Conservation (phyloP, 1,140 invertebrate genomes). For the Steinernema feltiae region DNA sequence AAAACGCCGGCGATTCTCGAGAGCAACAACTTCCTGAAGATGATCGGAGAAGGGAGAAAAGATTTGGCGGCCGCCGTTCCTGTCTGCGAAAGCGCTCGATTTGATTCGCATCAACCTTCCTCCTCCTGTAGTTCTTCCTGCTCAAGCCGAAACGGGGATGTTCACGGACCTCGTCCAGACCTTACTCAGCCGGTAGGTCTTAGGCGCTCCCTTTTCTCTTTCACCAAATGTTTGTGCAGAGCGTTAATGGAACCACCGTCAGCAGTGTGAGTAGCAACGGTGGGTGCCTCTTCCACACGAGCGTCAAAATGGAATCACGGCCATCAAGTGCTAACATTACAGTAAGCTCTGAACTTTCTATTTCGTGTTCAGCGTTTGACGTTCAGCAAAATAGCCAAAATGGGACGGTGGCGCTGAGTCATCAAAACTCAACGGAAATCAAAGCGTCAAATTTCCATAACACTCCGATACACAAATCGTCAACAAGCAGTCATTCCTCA, state of each 20-base stretch:
- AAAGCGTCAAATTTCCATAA: neutral
- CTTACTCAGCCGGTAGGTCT: neutral
- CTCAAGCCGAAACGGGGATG: slow-evolving; percentile 2
- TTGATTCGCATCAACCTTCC: neutral
- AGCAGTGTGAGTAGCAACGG: too few species aligned
- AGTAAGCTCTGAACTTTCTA: neutral
- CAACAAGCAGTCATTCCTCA: slow-evolving; percentile 2
- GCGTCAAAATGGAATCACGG: neutral
- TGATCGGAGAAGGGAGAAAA: neutral
- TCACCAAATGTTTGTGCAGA: neutral
- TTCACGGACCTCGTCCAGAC: neutral
- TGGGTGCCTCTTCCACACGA: neutral
- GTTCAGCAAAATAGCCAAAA: neutral
- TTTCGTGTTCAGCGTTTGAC: neutral
- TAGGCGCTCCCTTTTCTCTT: too few species aligned
- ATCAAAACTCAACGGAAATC: neutral
- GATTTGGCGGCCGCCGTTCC: neutral
- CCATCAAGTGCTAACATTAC: neutral
- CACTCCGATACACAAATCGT: neutral
- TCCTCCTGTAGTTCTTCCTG: neutral
- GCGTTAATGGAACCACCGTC: too few species aligned
- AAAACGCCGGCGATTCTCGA: slow-evolving; percentile 10
- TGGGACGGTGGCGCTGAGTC: neutral
- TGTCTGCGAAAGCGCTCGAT: neutral
- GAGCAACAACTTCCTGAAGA: slow-evolving; percentile 19